Conservation (phyloP, 2,888 invertebrate species). For the Tortricodes alternella region DNA sequence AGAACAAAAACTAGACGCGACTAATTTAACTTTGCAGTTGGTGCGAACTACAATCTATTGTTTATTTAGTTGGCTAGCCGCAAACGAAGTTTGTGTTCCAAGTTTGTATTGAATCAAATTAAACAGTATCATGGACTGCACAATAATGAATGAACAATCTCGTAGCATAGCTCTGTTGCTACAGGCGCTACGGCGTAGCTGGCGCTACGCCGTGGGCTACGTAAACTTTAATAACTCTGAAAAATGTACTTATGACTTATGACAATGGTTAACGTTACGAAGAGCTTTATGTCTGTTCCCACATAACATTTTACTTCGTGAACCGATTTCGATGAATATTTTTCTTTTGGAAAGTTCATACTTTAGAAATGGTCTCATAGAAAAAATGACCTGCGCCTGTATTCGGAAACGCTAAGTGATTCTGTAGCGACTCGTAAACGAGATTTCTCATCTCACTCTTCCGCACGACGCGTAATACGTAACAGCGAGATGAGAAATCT, state of each 20-base stretch:
- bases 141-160: not conserved
- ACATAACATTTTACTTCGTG: too few relatives aligned
- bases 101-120: conserved; percentile 7
- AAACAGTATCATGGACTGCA: conserved; percentile 1
- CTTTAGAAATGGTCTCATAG: too few relatives aligned
- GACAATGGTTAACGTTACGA: not conserved
- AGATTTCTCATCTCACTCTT: too few relatives aligned
- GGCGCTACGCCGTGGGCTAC: not conserved
- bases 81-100: not conserved
- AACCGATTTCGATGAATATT: too few relatives aligned
- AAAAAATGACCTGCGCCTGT: too few relatives aligned
- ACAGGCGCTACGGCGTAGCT: conserved; percentile 1
- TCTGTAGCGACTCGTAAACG: too few relatives aligned
- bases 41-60: not conserved
- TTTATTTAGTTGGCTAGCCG: not conserved
- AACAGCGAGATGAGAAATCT: too few relatives aligned
- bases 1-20: not conserved
- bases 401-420: too few relatives aligned
- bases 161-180: not conserved
- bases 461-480: too few relatives aligned
- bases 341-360: too few relatives aligned
- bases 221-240: not conserved
- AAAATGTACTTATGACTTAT: not conserved
- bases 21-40: conserved; percentile 2
- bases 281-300: too few relatives aligned